Evolutionary conservation across 2,797 vertebrate genomes (phyloP).

Genomic region (Periparus ater): DNA sequence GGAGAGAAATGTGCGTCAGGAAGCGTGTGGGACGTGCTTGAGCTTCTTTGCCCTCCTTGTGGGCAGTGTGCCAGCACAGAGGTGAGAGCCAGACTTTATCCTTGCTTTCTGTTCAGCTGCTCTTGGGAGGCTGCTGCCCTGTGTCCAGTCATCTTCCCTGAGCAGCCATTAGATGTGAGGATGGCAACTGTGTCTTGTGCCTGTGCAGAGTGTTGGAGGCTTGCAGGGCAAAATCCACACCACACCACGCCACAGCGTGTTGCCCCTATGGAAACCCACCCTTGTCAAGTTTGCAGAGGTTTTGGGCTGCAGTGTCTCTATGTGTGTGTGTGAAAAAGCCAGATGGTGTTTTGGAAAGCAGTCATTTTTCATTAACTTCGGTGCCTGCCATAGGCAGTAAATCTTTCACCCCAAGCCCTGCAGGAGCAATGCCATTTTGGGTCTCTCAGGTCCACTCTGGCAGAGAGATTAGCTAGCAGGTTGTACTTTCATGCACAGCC

Average conservation of each 20-base stretch:
- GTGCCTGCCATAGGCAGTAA: neutral
- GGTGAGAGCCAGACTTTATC: constrained; percentile 55
- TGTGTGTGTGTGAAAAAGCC: neutral
- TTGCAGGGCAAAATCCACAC: neutral
- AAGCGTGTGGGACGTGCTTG: constrained; percentile 45
- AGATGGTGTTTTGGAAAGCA: neutral
- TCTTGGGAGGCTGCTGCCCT: neutral
- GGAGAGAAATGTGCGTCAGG: constrained; percentile 35
- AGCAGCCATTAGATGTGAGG: neutral
- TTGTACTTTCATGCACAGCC: neutral
- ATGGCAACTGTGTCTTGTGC: neutral
- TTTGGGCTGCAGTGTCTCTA: neutral
- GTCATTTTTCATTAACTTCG: constrained; percentile 11
- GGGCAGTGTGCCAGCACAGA: constrained; percentile 46
- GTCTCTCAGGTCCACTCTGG: neutral
- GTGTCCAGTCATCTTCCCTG: neutral
- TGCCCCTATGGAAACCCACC: neutral
- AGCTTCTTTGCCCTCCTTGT: neutral
- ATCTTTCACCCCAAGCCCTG: neutral
- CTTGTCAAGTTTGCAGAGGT: neutral
- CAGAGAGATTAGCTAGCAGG: neutral
- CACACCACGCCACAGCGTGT: neutral
- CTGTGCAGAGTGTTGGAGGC: neutral
- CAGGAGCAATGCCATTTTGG: neutral
- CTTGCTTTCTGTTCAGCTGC: constrained; percentile 15